Percentiles rank a stretch among this genome's conserved stretches.
Evolutionary conservation across 1,140 invertebrate species (phyloP).

Genomic region (Cotesia glomerata): DNA sequence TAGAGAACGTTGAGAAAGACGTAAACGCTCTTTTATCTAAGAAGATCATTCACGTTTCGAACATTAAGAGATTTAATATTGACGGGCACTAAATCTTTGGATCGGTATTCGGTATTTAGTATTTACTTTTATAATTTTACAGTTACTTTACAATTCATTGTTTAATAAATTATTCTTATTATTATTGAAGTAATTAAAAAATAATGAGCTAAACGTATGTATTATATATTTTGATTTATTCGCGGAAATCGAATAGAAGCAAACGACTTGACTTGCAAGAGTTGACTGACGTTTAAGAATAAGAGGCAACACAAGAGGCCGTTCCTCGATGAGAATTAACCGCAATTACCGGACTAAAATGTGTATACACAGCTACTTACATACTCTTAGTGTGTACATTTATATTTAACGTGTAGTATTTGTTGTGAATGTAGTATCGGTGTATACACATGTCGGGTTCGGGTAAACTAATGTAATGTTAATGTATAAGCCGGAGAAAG

Average conservation of each 20-base stretch:
- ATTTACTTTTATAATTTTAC: too few relatives aligned
- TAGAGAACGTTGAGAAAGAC: neutral
- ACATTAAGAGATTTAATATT: neutral
- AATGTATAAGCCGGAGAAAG: neutral
- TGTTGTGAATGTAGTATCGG: too few relatives aligned
- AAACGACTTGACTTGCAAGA: conserved; percentile 27
- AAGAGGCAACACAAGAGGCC: neutral
- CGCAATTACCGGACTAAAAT: conserved; percentile 50
- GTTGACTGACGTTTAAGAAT: conserved; percentile 44
- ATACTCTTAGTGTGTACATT: neutral
- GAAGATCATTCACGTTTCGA: neutral
- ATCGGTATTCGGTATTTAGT: neutral
- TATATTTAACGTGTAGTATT: neutral
- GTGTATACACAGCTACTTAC: neutral
- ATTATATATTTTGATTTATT: neutral
- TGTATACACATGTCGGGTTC: neutral
- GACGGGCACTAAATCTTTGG: neutral
- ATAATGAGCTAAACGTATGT: neutral
- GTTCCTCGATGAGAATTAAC: conserved; percentile 47
- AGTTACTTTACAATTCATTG: too few relatives aligned
- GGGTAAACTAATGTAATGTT: neutral
- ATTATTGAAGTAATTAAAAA: neutral
- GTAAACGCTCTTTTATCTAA: neutral
- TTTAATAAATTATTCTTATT: neutral
- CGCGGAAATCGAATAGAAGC: neutral